Evolutionary conservation across 2,797 vertebrate genomes (phyloP).

Genomic region (Ibycter americanus): DNA sequence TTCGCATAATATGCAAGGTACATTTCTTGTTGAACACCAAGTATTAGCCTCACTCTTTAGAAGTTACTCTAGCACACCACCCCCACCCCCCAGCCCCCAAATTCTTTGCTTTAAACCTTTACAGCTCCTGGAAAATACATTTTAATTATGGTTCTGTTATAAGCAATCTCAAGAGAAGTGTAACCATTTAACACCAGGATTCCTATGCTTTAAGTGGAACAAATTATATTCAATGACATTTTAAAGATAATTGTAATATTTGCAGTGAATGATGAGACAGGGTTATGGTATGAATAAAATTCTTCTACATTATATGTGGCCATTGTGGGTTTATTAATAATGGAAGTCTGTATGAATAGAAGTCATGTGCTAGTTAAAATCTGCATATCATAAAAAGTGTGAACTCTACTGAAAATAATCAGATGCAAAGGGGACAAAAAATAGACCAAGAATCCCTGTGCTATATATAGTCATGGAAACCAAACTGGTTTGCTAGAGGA

Average conservation of each 20-base stretch:
- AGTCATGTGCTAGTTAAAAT: conserved; percentile 29
- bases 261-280: conserved; percentile 37
- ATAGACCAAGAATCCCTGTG: conserved; percentile 7
- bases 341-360: neutral
- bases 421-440: conserved; percentile 46
- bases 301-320: conserved; percentile 8
- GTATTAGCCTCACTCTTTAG: neutral
- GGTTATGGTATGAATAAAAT: conserved; percentile 60
- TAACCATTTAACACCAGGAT: conserved; percentile 10
- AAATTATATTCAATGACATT: conserved; percentile 10
- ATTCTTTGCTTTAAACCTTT: conserved; percentile 49
- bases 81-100: neutral
- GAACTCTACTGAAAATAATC: conserved; percentile 46
- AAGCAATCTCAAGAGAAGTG: conserved; percentile 16
- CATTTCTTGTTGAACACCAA: neutral
- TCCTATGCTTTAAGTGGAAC: conserved; percentile 29
- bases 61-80: neutral
- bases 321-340: conserved; percentile 28
- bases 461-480: conserved; percentile 34
- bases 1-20: neutral
- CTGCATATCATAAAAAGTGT: conserved; percentile 25
- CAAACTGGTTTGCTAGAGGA: conserved; percentile 38
- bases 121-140: conserved; percentile 9
- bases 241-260: conserved; percentile 43
- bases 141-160: conserved; percentile 32